phyloP scores from a whole-genome alignment of 2,113 vertebrate genomes.

The Plecotus auritus region DNA sequence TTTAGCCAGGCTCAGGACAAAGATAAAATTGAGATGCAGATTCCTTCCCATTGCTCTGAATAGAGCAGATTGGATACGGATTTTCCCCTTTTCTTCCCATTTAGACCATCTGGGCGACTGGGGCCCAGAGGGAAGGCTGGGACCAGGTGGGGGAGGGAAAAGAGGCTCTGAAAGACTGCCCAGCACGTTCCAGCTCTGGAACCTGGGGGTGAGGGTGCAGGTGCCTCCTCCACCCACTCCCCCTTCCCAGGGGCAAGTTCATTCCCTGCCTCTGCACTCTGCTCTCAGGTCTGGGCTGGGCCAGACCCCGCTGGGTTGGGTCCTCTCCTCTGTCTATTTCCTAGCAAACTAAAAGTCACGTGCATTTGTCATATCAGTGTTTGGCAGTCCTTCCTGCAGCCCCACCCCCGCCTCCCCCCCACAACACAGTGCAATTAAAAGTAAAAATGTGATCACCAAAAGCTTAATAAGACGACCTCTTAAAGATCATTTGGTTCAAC shows the following conservation, averaged over 20 bases:
- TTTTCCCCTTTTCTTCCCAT: slow-evolving; percentile 75
- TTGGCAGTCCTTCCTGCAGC: not conserved
- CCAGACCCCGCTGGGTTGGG: not conserved
- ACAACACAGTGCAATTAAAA: not conserved
- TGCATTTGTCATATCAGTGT: not conserved
- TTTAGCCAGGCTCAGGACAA: slow-evolving; percentile 61
- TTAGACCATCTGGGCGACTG: slow-evolving; percentile 46
- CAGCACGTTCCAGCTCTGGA: not conserved
- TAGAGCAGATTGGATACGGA: slow-evolving; percentile 72
- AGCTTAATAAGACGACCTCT: not conserved
- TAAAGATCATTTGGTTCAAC: not conserved
- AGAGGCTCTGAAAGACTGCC: not conserved
- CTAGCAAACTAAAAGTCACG: not conserved
- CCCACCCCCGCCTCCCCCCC: too few relatives aligned
- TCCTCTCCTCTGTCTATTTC: not conserved
- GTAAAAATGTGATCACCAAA: not conserved
- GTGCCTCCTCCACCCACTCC: not conserved
- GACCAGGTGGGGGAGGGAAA: not conserved
- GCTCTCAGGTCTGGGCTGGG: not conserved
- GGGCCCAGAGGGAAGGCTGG: slow-evolving; percentile 41
- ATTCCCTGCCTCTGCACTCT: not conserved
- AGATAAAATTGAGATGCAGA: slow-evolving; percentile 80
- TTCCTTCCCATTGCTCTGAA: slow-evolving; percentile 62
- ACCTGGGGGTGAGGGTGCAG: not conserved
- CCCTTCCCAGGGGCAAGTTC: not conserved